A percentile compares a stretch with the other conserved stretches of the same genome.
These are phyloP conservation scores for Heliconius aoede DNA, from an alignment of 2,888 invertebrate genomes.

Conservation along the genomic window DNA sequence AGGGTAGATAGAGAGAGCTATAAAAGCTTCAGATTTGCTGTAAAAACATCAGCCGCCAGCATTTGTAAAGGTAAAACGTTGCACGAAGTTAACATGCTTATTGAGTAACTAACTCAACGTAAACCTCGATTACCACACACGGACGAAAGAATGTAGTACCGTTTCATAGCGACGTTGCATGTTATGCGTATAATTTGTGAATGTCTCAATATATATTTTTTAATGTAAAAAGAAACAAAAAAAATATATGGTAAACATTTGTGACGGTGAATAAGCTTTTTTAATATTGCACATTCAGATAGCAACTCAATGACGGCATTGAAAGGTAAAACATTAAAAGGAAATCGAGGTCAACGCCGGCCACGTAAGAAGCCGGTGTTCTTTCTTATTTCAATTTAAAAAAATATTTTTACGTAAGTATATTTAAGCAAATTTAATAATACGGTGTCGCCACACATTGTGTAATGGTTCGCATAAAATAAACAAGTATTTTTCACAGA, in stretches of 20 bases:
- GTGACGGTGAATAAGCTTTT: slow-evolving; percentile 19
- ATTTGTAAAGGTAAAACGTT: slow-evolving; percentile 40
- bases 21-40: not conserved
- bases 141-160: slow-evolving; percentile 71
- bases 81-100: slow-evolving; percentile 58
- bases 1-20: not conserved
- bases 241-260: too few species aligned
- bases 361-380: slow-evolving; percentile 73
- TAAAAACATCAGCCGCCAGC: not conserved
- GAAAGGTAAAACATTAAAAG: slow-evolving; percentile 80
- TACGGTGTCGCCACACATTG: slow-evolving; percentile 21
- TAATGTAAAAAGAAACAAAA: slow-evolving; percentile 15
- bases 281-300: slow-evolving; percentile 45
- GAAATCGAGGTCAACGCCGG: slow-evolving; percentile 82
- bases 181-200: slow-evolving; percentile 54
- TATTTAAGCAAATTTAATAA: slow-evolving; percentile 36
- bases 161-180: slow-evolving; percentile 64
- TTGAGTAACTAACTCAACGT: slow-evolving; percentile 77
- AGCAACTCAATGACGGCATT: slow-evolving; percentile 70
- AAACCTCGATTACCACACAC: slow-evolving; percentile 76
- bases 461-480: slow-evolving; percentile 3
- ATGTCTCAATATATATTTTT: slow-evolving; percentile 28
- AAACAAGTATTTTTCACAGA: not conserved
- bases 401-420: slow-evolving; percentile 52
- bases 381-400: slow-evolving; percentile 59